These are phyloP conservation scores for Theropithecus gelada DNA, from an alignment of 2,113 vertebrate genomes.

Conservation along the genomic window DNA sequence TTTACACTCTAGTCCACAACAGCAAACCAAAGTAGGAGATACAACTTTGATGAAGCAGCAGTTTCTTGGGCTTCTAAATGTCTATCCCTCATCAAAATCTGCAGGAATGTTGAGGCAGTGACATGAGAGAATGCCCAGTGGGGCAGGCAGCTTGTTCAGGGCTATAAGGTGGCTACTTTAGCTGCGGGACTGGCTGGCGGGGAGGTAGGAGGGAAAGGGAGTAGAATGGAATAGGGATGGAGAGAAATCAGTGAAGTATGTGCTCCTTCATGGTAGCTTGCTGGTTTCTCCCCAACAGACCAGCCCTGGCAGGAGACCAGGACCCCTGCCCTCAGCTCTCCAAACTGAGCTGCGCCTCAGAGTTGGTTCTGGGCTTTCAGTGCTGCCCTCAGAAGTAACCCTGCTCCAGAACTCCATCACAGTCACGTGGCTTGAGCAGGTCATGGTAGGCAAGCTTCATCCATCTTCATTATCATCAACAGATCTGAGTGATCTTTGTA, in stretches of 20 bases:
- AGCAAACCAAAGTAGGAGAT: background rate
- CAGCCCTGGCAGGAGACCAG: background rate
- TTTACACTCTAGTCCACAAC: background rate
- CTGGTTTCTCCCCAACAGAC: background rate
- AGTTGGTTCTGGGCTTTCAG: background rate
- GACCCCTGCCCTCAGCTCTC: background rate
- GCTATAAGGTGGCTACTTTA: background rate
- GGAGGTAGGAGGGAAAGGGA: background rate
- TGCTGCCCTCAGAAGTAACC: background rate
- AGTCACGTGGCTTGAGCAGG: background rate
- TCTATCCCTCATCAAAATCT: background rate
- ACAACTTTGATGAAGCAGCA: background rate
- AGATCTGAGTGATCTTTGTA: background rate
- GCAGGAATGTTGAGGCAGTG: background rate
- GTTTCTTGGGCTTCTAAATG: background rate
- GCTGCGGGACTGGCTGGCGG: too few species aligned
- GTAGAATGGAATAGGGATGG: too few species aligned
- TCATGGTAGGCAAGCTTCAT: background rate
- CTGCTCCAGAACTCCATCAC: background rate
- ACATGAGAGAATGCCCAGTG: background rate
- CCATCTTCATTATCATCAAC: background rate
- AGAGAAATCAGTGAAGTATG: background rate
- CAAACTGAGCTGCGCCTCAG: background rate
- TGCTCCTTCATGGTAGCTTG: background rate
- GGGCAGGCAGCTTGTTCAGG: background rate